Conservation (phyloP, 1,140 invertebrate genomes). For the Diplogasteroides magnus region DNA sequence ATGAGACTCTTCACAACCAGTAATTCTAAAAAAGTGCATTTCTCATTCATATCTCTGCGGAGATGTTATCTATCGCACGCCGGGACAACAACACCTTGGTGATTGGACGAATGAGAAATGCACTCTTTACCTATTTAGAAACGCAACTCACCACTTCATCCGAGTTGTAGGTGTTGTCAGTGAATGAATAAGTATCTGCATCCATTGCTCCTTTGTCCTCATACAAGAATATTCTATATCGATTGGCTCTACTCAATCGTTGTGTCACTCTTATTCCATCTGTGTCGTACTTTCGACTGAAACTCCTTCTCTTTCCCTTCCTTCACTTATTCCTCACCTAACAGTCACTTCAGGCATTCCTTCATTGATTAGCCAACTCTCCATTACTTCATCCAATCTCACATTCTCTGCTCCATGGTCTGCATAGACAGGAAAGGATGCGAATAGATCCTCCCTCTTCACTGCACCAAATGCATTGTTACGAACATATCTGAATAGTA, state of each 20-base stretch:
- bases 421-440: constrained; percentile 37
- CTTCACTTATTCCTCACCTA: constrained; percentile 6
- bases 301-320: neutral
- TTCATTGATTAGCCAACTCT: constrained; percentile 49
- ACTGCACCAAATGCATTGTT: constrained; percentile 48
- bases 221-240: neutral
- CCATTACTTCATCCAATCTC: constrained; percentile 39
- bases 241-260: constrained; percentile 35
- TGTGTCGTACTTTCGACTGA: constrained; percentile 52
- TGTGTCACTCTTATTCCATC: constrained; percentile 47
- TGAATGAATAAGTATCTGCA: neutral
- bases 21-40: neutral
- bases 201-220: neutral
- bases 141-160: neutral
- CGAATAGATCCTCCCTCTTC: constrained; percentile 38
- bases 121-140: too few species aligned
- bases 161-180: neutral
- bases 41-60: neutral
- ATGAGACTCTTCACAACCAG: neutral
- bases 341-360: constrained; percentile 47
- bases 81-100: too few species aligned
- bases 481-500: constrained; percentile 42
- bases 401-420: constrained; percentile 50
- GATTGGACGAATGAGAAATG: too few species aligned
- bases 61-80: neutral